Base-by-base conservation (phyloP, 2,797 vertebrate species). In the Aphelocoma californica region DNA sequence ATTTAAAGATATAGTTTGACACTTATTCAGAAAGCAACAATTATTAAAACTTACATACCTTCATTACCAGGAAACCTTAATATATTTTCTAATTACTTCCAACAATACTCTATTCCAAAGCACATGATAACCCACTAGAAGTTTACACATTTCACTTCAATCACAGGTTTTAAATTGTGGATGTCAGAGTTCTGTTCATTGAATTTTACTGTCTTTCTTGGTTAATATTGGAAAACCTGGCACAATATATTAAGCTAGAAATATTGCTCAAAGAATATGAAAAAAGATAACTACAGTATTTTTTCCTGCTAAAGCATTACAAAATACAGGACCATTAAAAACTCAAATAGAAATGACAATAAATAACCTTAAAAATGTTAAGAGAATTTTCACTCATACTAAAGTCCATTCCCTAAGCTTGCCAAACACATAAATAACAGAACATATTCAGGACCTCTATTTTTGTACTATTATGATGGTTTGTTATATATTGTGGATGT, bases 21-120 rank as follows among this genome's bases (percentile, higher is more conserved):
- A 98, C 97, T 96, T 97, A 97, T 97, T 97, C 96, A 97, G 97
- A 97, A 98, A 98, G 98, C 97, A 97, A 98, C 98, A 98, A 97
- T 98, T 97, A 97, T 97, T 97, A 98, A 97, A 97, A 98, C 97
- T 97, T 97, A 98, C 98, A 98, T 97, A 98, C 97, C 98, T 98
- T 97, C 97, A 96, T 97, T 97, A 97, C 98, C 98, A 97, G 97
- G 97, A 97, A 97, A 97, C 97, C 97, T 97, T 97, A 97, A 98
- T 96, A 95, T 97, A 97, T 97, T 97, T 97, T 98, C 97, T 97
- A 98, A 98, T 98, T 97, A 98, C 97, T 98, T 98, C 96, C 97
- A 97, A 98, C 97, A 98, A 98, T 97, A 98, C 97, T 97, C 98
- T 97, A 97, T 97, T 97, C 97, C 97, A 97, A 96, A 97, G 98